These are phyloP conservation scores for Biston stratarius DNA, from an alignment of 2,888 invertebrate species.

Conservation along the genomic window DNA sequence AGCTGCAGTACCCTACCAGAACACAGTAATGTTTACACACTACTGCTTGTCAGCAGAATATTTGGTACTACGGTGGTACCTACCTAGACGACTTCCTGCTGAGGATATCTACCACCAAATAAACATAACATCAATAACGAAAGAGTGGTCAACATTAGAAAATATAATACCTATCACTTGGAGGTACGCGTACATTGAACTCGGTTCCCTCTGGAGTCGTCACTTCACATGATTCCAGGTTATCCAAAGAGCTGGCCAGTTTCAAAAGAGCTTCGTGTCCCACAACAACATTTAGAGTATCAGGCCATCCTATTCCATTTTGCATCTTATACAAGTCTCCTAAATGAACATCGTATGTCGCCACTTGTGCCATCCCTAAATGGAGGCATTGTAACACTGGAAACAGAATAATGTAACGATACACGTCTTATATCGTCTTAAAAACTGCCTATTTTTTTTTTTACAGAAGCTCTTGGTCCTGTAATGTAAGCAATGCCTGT, in stretches of 20 bases:
- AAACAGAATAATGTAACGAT: slow-evolving; percentile 2
- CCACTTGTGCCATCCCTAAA: slow-evolving; percentile 42
- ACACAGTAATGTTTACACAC: too few relatives aligned
- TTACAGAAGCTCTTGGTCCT: too few relatives aligned
- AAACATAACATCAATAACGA: neutral
- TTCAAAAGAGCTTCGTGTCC: slow-evolving; percentile 73
- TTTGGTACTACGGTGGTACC: too few relatives aligned
- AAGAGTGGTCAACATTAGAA: neutral
- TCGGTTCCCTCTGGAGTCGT: slow-evolving; percentile 63
- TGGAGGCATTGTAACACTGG: slow-evolving; percentile 39
- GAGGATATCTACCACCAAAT: too few relatives aligned
- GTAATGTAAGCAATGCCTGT: too few relatives aligned
- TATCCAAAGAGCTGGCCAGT: slow-evolving; percentile 54
- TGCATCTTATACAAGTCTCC: slow-evolving; percentile 67
- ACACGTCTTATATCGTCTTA: neutral
- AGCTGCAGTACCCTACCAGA: too few relatives aligned
- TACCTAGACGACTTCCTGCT: too few relatives aligned
- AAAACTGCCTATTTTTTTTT: neutral
- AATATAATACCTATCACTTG: slow-evolving; percentile 59
- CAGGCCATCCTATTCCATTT: slow-evolving; percentile 73
- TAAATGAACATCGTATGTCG: slow-evolving; percentile 54
- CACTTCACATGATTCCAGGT: slow-evolving; percentile 61
- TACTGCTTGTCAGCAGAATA: too few relatives aligned
- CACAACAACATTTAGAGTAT: slow-evolving; percentile 58
- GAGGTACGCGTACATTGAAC: slow-evolving; percentile 62